Evolutionary conservation across 2,888 invertebrate species (phyloP).

Genomic region (Eilema sororculum): DNA sequence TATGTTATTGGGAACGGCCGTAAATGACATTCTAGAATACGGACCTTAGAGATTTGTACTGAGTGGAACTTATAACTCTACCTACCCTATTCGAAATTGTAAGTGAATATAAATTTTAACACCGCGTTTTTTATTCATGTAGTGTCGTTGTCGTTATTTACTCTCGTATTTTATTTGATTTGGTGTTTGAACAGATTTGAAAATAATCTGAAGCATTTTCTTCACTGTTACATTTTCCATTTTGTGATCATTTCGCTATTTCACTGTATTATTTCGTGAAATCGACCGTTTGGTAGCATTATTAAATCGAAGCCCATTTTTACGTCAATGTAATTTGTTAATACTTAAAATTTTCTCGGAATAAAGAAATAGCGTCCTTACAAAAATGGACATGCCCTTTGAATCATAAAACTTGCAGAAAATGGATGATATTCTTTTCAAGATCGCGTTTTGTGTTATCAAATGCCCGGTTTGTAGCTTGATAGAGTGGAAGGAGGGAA

Average conservation of each 20-base stretch:
- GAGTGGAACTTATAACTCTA: background rate
- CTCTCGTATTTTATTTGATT: too few relatives aligned
- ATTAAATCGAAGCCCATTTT: background rate
- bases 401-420: conserved; percentile 3
- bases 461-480: background rate
- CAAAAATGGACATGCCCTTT: background rate
- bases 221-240: too few relatives aligned
- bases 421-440: conserved; percentile 3
- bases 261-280: too few relatives aligned
- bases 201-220: too few relatives aligned
- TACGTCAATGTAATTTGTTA: background rate
- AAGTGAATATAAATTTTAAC: too few relatives aligned
- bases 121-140: too few relatives aligned
- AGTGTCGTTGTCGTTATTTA: too few relatives aligned
- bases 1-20: too few relatives aligned
- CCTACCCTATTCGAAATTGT: background rate
- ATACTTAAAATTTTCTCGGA: background rate
- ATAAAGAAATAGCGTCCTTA: background rate
- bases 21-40: too few relatives aligned
- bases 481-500: background rate
- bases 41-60: background rate
- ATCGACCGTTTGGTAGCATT: background rate
- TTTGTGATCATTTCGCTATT: too few relatives aligned
- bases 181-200: too few relatives aligned
- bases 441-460: background rate